Conservation (phyloP, 2,113 vertebrate genomes). For the Balaenoptera acutorostrata region DNA sequence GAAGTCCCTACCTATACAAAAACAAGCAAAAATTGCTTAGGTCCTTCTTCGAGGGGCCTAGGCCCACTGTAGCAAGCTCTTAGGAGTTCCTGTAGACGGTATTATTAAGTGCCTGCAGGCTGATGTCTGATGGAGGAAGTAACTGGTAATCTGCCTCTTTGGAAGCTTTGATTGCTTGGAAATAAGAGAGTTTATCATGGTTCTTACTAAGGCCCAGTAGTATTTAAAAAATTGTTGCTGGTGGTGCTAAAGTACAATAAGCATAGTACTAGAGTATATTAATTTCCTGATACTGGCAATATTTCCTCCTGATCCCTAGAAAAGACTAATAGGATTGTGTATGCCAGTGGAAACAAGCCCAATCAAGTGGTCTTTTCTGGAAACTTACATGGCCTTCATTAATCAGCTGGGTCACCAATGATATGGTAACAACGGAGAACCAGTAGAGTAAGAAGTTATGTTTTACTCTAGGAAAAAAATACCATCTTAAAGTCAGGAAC, state of each 20-base stretch:
- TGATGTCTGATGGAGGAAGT: not conserved
- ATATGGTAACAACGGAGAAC: not conserved
- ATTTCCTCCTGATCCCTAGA: not conserved
- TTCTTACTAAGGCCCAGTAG: not conserved
- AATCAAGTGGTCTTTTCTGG: slow-evolving; percentile 23
- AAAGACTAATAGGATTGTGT: not conserved
- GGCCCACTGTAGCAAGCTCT: not conserved
- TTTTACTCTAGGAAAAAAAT: not conserved
- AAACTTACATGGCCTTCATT: not conserved
- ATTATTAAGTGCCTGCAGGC: not conserved
- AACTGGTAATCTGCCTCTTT: not conserved
- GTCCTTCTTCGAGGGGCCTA: not conserved
- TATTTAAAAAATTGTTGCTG: slow-evolving; percentile 20
- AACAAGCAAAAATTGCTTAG: not conserved
- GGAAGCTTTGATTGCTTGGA: not conserved
- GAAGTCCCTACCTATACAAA: not conserved
- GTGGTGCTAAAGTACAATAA: not conserved
- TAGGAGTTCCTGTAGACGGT: not conserved
- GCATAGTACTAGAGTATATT: not conserved
- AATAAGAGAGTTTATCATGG: not conserved
- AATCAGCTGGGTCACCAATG: not conserved
- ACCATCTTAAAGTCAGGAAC: not conserved
- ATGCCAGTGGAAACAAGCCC: not conserved
- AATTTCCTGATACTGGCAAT: not conserved
- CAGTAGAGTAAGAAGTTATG: not conserved